Evolutionary conservation across 2,797 vertebrate species (phyloP), one percentile per base, ranked within the genome.

Genomic region (Cossypha niveicapilla): DNA sequence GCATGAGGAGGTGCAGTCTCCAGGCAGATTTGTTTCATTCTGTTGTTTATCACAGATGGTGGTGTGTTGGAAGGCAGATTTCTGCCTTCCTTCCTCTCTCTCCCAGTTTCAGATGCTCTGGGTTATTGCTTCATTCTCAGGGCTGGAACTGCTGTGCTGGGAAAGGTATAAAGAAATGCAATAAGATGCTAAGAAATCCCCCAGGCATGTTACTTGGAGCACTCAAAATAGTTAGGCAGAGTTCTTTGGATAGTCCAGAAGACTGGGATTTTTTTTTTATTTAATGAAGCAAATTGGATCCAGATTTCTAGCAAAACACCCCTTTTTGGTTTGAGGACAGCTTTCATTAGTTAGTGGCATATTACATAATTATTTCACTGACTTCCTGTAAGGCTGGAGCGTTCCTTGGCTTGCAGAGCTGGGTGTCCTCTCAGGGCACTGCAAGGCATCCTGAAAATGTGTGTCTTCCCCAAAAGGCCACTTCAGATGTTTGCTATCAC

Each of bases 241-340:
- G 75, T 92, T 70, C 76, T 92, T 86, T 86, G 96, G 94, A 84
- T 85, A 67, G 58, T 93, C 82, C 82, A 94, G 91, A 95, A 95
- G 92, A 80, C 91, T 91, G 74, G 71, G 60, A 80, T 35, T 35
- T 61, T 44, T 65, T 87, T 86, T 88, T 86, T 65, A 67, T 91
- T 77, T 5, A 79, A 71, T 80, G 92, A 90, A 93, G 95, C 86
- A 96, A 97, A 97, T 96, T 89, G 66, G 75, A 96, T 96, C 94
- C 96, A 97, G 97, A 93, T 92, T 97, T 94, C 21, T 85, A 84
- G 76, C 74, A 74, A 67, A 88, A 67, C 70, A 93, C 63, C 65
- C 51, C 48, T 41, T 90, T 71, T 92, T 83, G 56, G 77, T 92
- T 94, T 78, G 53, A 57, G 66, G 91, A 86, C 90, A 92, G 86